Evolutionary conservation across 1,140 invertebrate genomes (phyloP).

Genomic region (Dolichoris vasculosae): DNA sequence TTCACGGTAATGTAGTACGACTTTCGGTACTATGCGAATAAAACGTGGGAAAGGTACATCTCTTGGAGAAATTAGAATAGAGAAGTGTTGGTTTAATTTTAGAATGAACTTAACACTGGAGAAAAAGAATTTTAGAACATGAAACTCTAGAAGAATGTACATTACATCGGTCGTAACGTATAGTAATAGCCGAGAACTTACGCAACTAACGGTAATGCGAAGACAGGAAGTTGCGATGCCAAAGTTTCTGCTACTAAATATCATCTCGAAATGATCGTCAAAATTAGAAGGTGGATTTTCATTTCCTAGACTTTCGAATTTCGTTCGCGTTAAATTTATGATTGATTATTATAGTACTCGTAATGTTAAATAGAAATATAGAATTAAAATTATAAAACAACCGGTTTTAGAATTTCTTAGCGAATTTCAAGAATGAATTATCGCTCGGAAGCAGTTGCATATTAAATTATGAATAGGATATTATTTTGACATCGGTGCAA

Average conservation of each 20-base stretch:
- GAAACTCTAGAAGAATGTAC: background rate
- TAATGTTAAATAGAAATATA: background rate
- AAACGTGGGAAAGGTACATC: background rate
- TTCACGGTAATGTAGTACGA: background rate
- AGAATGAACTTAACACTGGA: background rate
- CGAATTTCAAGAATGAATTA: background rate
- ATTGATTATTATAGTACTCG: background rate
- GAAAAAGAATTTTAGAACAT: background rate
- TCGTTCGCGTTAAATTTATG: background rate
- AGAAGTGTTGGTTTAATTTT: background rate
- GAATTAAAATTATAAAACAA: background rate
- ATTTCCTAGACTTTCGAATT: background rate
- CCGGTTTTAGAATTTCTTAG: background rate
- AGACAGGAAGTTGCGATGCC: background rate
- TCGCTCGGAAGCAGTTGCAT: background rate
- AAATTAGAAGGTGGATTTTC: background rate
- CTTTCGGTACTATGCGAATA: background rate
- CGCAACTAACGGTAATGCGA: no score
- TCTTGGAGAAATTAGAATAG: background rate
- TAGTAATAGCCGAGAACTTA: background rate
- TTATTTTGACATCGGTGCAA: no score
- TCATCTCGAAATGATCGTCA: background rate
- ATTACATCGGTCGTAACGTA: background rate
- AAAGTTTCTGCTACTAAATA: background rate
- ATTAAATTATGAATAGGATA: background rate